Conservation (phyloP, 2,113 vertebrate genomes). For the Hypocryptadius cinnamomeus region DNA sequence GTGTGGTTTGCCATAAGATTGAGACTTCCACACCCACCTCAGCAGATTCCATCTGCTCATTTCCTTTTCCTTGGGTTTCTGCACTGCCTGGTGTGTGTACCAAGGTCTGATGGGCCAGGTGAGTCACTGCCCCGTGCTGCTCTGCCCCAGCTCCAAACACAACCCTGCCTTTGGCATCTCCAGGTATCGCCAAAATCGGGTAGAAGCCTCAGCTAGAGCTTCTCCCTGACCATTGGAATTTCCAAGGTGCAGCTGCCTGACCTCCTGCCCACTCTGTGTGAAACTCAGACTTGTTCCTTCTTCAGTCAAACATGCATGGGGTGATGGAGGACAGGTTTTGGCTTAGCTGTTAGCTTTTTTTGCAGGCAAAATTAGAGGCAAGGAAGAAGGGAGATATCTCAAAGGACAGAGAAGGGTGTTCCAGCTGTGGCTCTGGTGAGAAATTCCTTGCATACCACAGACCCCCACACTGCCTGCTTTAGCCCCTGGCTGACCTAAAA, state of each 20-base stretch:
- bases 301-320: not conserved
- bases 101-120: not conserved
- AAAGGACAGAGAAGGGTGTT: not conserved
- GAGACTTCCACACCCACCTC: not conserved
- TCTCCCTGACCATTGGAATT: not conserved
- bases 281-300: not conserved
- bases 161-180: not conserved
- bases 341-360: not conserved
- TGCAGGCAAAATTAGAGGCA: not conserved
- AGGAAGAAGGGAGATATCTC: not conserved
- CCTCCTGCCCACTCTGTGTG: fast-evolving
- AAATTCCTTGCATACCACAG: not conserved
- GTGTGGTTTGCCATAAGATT: not conserved
- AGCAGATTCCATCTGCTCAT: not conserved
- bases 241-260: not conserved
- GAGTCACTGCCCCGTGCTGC: fast-evolving
- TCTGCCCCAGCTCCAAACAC: not conserved
- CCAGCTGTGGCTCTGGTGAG: not conserved
- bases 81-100: fast-evolving
- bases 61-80: not conserved
- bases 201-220: not conserved
- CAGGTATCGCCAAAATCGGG: not conserved
- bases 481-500: not conserved
- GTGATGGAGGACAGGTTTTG: not conserved
- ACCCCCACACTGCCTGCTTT: not conserved